Evolutionary conservation across 2,888 invertebrate genomes (phyloP).

Genomic region (Lottia gigantea): DNA sequence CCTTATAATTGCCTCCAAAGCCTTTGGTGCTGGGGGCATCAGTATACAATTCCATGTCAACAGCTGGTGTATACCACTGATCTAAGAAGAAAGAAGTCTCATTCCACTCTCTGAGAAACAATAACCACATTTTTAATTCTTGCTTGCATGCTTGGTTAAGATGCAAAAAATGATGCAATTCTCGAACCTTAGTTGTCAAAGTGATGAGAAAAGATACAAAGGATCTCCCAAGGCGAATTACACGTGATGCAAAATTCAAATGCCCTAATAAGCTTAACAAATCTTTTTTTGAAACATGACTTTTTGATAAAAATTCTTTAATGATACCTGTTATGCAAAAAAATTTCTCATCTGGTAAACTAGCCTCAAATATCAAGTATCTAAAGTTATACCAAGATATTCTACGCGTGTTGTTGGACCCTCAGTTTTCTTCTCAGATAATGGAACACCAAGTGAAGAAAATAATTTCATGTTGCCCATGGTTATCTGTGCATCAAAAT

Average conservation of each 20-base stretch:
- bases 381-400: conserved; percentile 25
- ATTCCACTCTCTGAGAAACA: not conserved
- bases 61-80: not conserved
- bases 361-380: conserved; percentile 15
- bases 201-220: conserved; percentile 16
- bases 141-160: not conserved
- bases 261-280: conserved; percentile 18
- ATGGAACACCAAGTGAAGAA: conserved; percentile 10
- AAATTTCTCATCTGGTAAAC: conserved; percentile 19
- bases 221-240: conserved; percentile 22
- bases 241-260: conserved; percentile 22
- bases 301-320: not conserved
- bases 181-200: conserved; percentile 17
- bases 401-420: conserved; percentile 18
- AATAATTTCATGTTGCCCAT: conserved; percentile 14
- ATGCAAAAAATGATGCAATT: conserved; percentile 14
- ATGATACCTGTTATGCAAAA: conserved; percentile 14
- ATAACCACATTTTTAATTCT: not conserved
- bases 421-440: conserved; percentile 17
- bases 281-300: conserved; percentile 14
- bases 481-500: conserved; percentile 1
- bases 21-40: conserved; percentile 1
- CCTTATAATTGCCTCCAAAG: not conserved
- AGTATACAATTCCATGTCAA: not conserved
- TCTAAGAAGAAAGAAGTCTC: not conserved